Percentiles rank a stretch among this genome's conserved stretches.
Evolutionary conservation across 2,888 invertebrate genomes (phyloP).

Genomic region (Drosophila suboccidentalis): DNA sequence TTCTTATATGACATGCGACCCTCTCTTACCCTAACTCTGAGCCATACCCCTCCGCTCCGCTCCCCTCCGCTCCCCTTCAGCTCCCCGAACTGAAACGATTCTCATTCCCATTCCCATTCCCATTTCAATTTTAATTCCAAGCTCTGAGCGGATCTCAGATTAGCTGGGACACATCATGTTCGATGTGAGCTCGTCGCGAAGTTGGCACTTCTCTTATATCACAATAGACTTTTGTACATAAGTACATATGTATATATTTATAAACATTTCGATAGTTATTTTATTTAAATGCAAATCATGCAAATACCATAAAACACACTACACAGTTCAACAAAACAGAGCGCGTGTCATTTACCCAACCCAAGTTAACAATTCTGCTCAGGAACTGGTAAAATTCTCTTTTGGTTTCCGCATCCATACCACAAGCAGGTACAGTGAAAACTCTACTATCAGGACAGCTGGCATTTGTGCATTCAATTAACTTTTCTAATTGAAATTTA

Average conservation of each 20-base stretch:
- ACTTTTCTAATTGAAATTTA: not conserved
- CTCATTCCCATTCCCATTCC: slow-evolving; percentile 22
- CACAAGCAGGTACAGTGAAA: slow-evolving; percentile 6
- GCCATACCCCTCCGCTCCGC: not conserved
- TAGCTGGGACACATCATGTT: slow-evolving; percentile 29
- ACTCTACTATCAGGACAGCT: not conserved
- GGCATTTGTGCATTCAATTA: not conserved
- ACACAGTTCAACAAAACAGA: slow-evolving; percentile 35
- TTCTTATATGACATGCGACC: slow-evolving; percentile 13
- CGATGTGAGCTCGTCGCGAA: not conserved
- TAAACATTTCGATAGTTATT: slow-evolving; percentile 54
- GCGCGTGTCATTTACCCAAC: slow-evolving; percentile 14
- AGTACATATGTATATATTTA: not conserved
- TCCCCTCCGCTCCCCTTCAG: not conserved
- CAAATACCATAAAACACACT: slow-evolving; percentile 37
- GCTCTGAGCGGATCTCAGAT: slow-evolving; percentile 26
- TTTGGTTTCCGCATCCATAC: slow-evolving; percentile 21
- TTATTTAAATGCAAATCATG: slow-evolving; percentile 63
- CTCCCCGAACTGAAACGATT: slow-evolving; percentile 6
- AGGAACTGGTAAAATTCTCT: slow-evolving; percentile 34
- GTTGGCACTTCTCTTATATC: slow-evolving; percentile 12
- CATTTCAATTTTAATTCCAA: slow-evolving; percentile 25
- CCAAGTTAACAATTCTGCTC: slow-evolving; percentile 46
- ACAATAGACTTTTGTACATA: slow-evolving; percentile 11
- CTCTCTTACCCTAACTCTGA: not conserved